Evolutionary conservation across 2,113 vertebrate species (phyloP).

Genomic region (Cyprinodon tularosa): DNA sequence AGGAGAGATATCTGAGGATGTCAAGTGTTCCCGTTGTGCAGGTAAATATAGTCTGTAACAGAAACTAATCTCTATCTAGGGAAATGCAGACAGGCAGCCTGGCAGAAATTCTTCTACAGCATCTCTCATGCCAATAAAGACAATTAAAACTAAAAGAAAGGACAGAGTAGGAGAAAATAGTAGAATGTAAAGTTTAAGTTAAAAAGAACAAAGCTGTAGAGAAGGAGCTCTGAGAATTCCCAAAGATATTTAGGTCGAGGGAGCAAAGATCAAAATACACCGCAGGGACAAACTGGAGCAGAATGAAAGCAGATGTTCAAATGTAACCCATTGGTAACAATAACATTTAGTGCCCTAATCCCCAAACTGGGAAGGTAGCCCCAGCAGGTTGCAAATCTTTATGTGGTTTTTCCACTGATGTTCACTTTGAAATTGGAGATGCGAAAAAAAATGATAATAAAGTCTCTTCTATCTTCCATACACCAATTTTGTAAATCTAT

Average conservation of each 20-base stretch:
- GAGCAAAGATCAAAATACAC: background rate
- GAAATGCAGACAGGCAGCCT: conserved; percentile 30
- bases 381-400: background rate
- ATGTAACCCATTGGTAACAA: background rate
- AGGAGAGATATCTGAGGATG: conserved; percentile 46
- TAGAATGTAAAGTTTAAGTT: background rate
- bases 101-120: conserved; percentile 30
- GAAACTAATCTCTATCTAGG: conserved; percentile 18
- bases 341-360: background rate
- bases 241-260: background rate
- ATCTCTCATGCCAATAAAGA: conserved; percentile 24
- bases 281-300: background rate
- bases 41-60: conserved; percentile 56
- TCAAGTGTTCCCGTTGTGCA: conserved; percentile 43
- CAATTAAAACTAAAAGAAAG: conserved; percentile 28
- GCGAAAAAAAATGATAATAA: background rate
- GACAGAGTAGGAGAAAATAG: background rate
- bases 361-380: background rate
- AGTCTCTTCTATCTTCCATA: background rate
- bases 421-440: background rate
- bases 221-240: background rate
- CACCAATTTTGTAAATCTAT: background rate
- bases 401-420: background rate
- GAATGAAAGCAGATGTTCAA: background rate
- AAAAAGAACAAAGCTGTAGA: background rate